Base-by-base conservation (phyloP, 2,113 vertebrate species). In the Corapipo altera region DNA sequence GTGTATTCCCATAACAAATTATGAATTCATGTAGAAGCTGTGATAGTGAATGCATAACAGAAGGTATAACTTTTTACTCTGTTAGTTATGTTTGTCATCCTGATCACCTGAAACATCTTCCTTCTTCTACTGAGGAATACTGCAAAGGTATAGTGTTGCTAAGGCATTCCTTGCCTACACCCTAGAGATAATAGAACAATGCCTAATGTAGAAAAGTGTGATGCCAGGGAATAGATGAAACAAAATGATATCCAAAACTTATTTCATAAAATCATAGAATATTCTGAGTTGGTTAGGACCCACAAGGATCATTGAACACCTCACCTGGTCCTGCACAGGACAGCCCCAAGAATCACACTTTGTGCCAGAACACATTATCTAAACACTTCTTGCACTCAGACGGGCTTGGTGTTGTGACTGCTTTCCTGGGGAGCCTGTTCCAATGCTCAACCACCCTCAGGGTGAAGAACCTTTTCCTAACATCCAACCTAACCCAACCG, bases 401-500 rank as follows among this genome's bases (percentile, higher is more conserved):
- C 11, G 26, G 49, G 4, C 22, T 27, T 72, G 41, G 3, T 64
- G 30, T 30, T 0, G 0, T 41, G 41, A 35, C 24, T 23, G 18
- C 30, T 15, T n/a, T 49, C 48, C 24, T 26, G 30, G 2, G 8
- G 16, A 71, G n/a, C 15, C 39, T 79, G 13, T 41, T 64, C 30
- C 35, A 57, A 12, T 12, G 46, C 5, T 8, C 11, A 55, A 2
- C 16, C 16, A 21, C 17, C 4, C 8, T 41, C 19, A 64, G 58
- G 35, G 10, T 48, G 41, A 35, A 49, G 33, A 48, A 32, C 12
- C 7, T 57, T 21, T 88, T 49, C 16, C n/a, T 57, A 11, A 41
- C 30, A 41, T n/a, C n/a, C n/a, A 64, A 0, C n/a, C 12, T 41
- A 70, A 55, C 57, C 30, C 0, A 28, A 27, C 0, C n/a, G 11